These are phyloP conservation scores for Eumerus sabulonum DNA, from an alignment of 2,888 invertebrate genomes.

Conservation along the genomic window DNA sequence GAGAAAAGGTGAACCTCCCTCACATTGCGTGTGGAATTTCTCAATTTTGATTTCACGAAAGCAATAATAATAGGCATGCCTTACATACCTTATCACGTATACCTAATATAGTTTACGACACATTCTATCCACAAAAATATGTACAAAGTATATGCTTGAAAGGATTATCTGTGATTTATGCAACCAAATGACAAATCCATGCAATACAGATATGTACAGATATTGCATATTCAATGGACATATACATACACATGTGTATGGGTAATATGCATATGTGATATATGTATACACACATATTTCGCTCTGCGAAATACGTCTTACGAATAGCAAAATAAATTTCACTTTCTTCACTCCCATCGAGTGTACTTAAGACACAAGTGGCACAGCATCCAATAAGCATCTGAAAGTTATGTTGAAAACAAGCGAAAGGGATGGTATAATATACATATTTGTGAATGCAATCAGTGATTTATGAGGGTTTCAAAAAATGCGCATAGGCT, in stretches of 20 bases:
- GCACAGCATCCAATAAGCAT: constrained; percentile 54
- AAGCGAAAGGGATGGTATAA: constrained; percentile 53
- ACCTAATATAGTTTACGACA: constrained; percentile 59
- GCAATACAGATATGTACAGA: too few relatives aligned
- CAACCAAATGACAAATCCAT: constrained; percentile 58
- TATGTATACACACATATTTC: background rate
- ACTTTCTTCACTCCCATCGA: constrained; percentile 54
- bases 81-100: constrained; percentile 34
- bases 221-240: constrained; percentile 39
- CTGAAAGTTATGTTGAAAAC: constrained; percentile 43
- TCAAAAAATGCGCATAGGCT: constrained; percentile 51
- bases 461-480: constrained; percentile 66
- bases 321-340: constrained; percentile 50
- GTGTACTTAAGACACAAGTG: constrained; percentile 34
- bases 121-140: constrained; percentile 54
- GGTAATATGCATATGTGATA: constrained; percentile 46
- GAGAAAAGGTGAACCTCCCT: constrained; percentile 3
- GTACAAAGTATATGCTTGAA: constrained; percentile 47
- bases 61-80: constrained; percentile 54
- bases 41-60: constrained; percentile 51
- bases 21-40: constrained; percentile 40
- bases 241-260: constrained; percentile 41
- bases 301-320: constrained; percentile 21
- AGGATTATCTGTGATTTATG: constrained; percentile 66
- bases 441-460: constrained; percentile 66